These are phyloP conservation scores for Leuctra nigra DNA, from an alignment of 2,888 invertebrate species.

Conservation along the genomic window DNA sequence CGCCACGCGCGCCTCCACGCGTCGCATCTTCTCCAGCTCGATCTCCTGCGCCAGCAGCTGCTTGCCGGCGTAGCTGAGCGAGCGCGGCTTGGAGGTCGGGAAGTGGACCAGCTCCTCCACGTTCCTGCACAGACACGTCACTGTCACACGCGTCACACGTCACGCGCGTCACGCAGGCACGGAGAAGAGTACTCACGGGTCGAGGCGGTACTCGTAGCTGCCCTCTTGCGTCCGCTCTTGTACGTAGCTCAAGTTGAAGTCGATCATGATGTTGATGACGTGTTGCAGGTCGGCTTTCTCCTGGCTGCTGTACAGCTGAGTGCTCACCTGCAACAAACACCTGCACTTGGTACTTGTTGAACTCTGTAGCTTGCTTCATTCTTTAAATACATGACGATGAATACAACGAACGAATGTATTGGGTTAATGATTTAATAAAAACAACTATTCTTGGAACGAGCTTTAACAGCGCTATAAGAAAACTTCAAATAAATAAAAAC, in stretches of 20 bases:
- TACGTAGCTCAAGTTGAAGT: slow-evolving; percentile 77
- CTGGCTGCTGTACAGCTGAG: slow-evolving; percentile 63
- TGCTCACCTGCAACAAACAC: slow-evolving; percentile 36
- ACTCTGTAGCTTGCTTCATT: too few species aligned
- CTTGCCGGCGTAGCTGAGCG: slow-evolving; percentile 59
- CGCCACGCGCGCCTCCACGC: slow-evolving; percentile 37
- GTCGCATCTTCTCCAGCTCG: slow-evolving; percentile 67
- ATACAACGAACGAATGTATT: too few species aligned
- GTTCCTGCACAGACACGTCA: slow-evolving; percentile 43
- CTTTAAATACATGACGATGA: too few species aligned
- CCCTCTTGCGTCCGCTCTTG: slow-evolving; percentile 76
- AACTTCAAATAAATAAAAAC: too few species aligned
- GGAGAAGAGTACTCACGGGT: slow-evolving; percentile 55
- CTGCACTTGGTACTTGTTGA: too few species aligned
- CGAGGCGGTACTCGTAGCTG: slow-evolving; percentile 61
- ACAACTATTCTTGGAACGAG: too few species aligned
- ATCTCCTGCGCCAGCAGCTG: slow-evolving; percentile 80
- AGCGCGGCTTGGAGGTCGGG: slow-evolving; percentile 34
- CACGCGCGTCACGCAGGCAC: too few species aligned
- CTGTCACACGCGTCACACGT: background rate
- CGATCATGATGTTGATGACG: slow-evolving; percentile 78
- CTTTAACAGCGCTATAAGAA: too few species aligned
- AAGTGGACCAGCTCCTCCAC: slow-evolving; percentile 58
- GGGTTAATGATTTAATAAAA: too few species aligned
- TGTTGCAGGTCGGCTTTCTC: slow-evolving; percentile 63